Evolutionary conservation across 2,113 vertebrate species (phyloP), one percentile per base, ranked within the genome.

Genomic region (Beaufortia kweichowensis): DNA sequence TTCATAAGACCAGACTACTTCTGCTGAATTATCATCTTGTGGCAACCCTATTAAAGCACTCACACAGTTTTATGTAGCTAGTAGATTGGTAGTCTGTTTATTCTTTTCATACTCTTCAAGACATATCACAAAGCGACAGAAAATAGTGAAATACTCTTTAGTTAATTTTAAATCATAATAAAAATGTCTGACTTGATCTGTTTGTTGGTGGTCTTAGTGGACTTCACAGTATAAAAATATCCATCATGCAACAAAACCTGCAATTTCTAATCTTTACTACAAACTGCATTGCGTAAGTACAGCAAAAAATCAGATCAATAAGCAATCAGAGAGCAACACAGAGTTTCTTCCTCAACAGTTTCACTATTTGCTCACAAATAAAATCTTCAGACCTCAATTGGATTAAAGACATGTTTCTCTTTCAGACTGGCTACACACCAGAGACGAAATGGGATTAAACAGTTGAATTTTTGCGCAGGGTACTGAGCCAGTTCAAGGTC

Each of bases 291-390:
- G 39, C 57, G 48, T 74, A 59, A 53, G 56, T 31, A 23, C 24
- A 48, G 35, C 64, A 62, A 28, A 67, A 43, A 55, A 15, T n/a
- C n/a, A n/a, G 26, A 80, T 75, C 65, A 68, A 80, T 80, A 75
- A n/a, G 55, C 59, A 31, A 75, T 80, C 71, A 76, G 72, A 70
- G 59, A 24, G 21, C 26, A 67, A 68, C 73, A 53, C 64, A 26
- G 66, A 23, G 61, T 55, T 69, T 56, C 74, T 68, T 69, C 73
- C 64, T 60, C 35, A n/a, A 60, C 70, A 75, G 64, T 50, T 59
- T 33, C 63, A 72, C 63, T 12, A 80, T 71, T 71, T 76, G 35
- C 73, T 76, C 28, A 11, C 35, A 39, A 63, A 69, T 31, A n/a
- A 60, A 31, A 21, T 62, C n/a, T 43, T 39, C 23, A 39, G 56